Base-by-base conservation (phyloP, 2,113 vertebrate species). In the Beaufortia kweichowensis region DNA sequence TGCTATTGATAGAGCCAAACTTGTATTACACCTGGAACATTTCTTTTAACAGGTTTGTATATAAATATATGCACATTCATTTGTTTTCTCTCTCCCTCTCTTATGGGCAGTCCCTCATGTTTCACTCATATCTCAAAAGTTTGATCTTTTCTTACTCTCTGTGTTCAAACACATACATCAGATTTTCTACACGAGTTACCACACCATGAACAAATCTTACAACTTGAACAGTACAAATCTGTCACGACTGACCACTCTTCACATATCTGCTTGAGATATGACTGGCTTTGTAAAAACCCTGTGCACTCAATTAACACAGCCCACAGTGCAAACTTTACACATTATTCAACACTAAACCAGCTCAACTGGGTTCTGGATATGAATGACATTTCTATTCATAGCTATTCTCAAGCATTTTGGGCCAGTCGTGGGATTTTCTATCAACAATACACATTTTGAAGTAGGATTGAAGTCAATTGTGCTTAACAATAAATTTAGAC, bases 271-370 rank as follows among this genome's bases (percentile, higher is more conserved):
- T 69, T 55, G 50, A 35, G 29, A 33, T 69, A 69, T 69, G 66
- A 69, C 28, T 69, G 48, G 28, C 11, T 23, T 53, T 69, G 48
- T 55, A 69, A 21, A 69, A 55, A 23, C 48, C 66, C 66, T 33
- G 12, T 33, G 23, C 29, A 69, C 7, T 55, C 50, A 3, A 29
- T n/a, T 50, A 19, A 21, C 5, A 23, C 66, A 69, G 66, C 11
- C 28, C 28, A 69, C 2, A 26, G 4, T 23, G 33, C 26, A 50
- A 67, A 67, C 24, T 50, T 66, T 4, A 50, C 43, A 29, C 43
- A 28, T 24, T 69, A 35, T 8, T 69, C 29, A 69, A 33, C 12
- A 33, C 7, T 35, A 55, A 68, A 69, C 43, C 12, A 35, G 19
- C 46, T 7, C n/a, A 50, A 68, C 43, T 31, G 43, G 10, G 10